Conservation (phyloP, 2,113 vertebrate species). For the Clinocottus analis region DNA sequence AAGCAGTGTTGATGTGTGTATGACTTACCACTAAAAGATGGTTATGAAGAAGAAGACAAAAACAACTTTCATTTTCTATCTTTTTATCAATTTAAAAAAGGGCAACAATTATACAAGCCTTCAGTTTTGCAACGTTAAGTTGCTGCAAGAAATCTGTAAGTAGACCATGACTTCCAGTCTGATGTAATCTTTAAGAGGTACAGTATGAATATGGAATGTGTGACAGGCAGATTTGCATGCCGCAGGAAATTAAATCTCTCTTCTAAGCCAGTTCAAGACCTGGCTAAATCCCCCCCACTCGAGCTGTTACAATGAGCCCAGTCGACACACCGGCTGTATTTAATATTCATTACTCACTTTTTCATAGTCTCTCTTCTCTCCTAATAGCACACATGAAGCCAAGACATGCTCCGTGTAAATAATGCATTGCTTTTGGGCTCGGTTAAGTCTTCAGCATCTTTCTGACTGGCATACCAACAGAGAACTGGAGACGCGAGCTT, state of each 20-base stretch:
- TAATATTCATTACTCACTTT: conserved; percentile 64
- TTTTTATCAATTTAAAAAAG: background rate
- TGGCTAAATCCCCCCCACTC: conserved; percentile 37
- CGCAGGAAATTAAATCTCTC: conserved; percentile 46
- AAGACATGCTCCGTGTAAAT: conserved; percentile 62
- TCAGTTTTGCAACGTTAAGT: background rate
- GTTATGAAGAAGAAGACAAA: too few species aligned
- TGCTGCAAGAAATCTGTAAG: conserved; percentile 10
- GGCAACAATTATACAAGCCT: background rate
- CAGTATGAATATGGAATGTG: conserved; percentile 49
- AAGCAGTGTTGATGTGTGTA: conserved; percentile 18
- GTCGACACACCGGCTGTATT: conserved; percentile 25
- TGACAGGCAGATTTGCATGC: conserved; percentile 56
- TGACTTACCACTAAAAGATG: background rate
- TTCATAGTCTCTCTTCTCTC: conserved; percentile 39
- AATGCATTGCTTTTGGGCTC: conserved; percentile 59
- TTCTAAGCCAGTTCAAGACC: conserved; percentile 59
- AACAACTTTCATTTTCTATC: background rate
- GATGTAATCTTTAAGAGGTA: conserved; percentile 30
- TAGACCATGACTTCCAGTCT: background rate
- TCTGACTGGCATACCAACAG: conserved; percentile 31
- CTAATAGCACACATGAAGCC: background rate
- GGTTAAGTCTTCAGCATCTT: conserved; percentile 56
- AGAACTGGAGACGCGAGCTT: conserved; percentile 20
- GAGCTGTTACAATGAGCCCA: conserved; percentile 28